These are phyloP conservation scores for Pygoscelis adeliae DNA, from an alignment of 2,113 vertebrate species.

Conservation along the genomic window DNA sequence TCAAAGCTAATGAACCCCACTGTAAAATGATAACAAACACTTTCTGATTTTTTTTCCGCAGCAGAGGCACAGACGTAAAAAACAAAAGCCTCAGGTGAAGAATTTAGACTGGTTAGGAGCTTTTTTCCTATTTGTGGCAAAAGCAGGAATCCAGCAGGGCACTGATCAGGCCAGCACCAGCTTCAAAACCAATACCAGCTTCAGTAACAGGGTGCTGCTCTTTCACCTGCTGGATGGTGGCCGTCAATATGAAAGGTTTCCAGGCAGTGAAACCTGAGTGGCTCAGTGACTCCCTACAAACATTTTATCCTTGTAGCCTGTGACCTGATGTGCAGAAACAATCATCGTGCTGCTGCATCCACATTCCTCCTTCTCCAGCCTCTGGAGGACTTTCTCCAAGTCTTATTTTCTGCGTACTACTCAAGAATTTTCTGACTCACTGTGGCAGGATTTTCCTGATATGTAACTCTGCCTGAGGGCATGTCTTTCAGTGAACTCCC, in stretches of 20 bases:
- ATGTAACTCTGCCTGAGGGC: not conserved
- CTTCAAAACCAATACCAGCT: not conserved
- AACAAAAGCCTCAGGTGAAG: fast-evolving
- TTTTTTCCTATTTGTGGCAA: not conserved
- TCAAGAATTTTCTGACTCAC: not conserved
- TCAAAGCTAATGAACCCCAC: fast-evolving
- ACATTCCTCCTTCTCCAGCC: not conserved
- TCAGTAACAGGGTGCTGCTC: not conserved
- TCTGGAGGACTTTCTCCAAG: not conserved
- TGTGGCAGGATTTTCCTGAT: not conserved
- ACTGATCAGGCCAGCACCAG: not conserved
- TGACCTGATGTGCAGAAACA: not conserved
- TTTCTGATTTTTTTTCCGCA: not conserved
- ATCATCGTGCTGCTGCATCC: not conserved
- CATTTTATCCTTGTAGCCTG: not conserved
- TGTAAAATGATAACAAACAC: not conserved
- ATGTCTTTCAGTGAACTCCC: not conserved
- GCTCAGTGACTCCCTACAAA: not conserved
- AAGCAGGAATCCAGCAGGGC: not conserved
- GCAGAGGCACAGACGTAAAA: not conserved
- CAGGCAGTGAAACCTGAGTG: not conserved
- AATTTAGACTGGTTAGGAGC: not conserved
- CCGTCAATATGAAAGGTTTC: not conserved
- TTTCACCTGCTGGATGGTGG: not conserved
- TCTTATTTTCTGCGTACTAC: not conserved